Percentiles rank a stretch among this genome's conserved stretches.
These are phyloP conservation scores for Brachionus angularis DNA, from an alignment of 1,140 invertebrate species.

Conservation along the genomic window DNA sequence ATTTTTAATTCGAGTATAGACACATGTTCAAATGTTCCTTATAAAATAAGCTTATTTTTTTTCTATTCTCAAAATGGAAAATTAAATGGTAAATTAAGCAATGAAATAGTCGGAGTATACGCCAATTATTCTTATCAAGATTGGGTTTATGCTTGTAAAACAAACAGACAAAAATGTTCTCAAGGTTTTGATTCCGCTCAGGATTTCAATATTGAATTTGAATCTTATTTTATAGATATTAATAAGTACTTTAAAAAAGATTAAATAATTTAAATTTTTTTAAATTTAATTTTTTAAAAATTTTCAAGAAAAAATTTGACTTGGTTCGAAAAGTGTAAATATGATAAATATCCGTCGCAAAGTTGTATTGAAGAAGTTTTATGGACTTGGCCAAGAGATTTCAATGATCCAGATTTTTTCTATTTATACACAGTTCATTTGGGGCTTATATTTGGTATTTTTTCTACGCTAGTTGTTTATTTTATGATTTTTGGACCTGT, in stretches of 20 bases:
- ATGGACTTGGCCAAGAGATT: conserved; percentile 42
- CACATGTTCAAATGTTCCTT: conserved; percentile 6
- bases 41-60: conserved; percentile 6
- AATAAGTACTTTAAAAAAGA: conserved; percentile 1
- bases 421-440: conserved; percentile 40
- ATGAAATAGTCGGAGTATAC: conserved; percentile 1
- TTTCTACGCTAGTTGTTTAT: conserved; percentile 32
- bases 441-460: conserved; percentile 24
- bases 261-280: neutral
- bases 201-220: conserved; percentile 12
- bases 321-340: conserved; percentile 12
- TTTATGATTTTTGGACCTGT: conserved; percentile 36
- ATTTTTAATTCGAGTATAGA: neutral
- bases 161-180: neutral
- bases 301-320: conserved; percentile 13
- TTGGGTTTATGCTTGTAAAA: neutral
- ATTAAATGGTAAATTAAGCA: neutral
- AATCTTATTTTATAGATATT: conserved; percentile 5
- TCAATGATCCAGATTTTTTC: conserved; percentile 37
- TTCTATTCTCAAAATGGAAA: conserved; percentile 1
- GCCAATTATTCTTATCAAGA: neutral
- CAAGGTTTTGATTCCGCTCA: neutral
- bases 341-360: conserved; percentile 33
- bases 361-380: conserved; percentile 27
- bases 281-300: neutral